These are phyloP conservation scores for Geotrupes spiniger DNA, from an alignment of 2,888 invertebrate genomes.

Conservation along the genomic window DNA sequence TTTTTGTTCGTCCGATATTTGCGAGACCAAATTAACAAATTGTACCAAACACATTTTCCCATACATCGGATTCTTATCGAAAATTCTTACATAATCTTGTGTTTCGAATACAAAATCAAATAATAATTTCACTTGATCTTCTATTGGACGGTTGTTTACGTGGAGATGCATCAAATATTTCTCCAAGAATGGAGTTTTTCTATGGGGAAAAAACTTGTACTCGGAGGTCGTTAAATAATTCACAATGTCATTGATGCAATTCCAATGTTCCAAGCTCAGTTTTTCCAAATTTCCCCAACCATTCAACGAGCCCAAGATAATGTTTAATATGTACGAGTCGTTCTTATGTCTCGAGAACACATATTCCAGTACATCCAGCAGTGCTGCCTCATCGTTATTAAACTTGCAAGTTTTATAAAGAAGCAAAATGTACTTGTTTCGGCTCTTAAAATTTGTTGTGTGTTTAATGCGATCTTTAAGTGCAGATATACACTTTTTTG, in stretches of 20 bases:
- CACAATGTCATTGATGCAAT: constrained; percentile 5
- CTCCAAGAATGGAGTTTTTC: not conserved
- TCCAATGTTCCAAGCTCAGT: constrained; percentile 1
- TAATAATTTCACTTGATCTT: not conserved
- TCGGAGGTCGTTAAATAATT: constrained; percentile 4
- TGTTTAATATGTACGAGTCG: constrained; percentile 2
- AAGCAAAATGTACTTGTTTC: not conserved
- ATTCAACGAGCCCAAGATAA: not conserved
- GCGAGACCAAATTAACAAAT: not conserved
- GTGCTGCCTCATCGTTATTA: too few species aligned
- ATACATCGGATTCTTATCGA: not conserved
- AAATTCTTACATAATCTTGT: not conserved
- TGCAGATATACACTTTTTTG: constrained; percentile 9
- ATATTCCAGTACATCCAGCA: constrained; percentile 5
- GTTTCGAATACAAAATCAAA: not conserved
- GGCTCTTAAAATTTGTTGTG: not conserved
- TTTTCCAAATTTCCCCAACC: not conserved
- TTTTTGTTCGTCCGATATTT: constrained; percentile 3
- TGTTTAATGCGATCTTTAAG: constrained; percentile 9
- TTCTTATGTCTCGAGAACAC: constrained; percentile 8
- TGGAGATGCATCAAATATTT: constrained; percentile 4
- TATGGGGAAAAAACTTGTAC: not conserved
- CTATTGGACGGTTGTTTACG: not conserved
- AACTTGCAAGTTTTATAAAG: constrained; percentile 6
- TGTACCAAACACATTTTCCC: too few species aligned